Evolutionary conservation across 1,140 invertebrate genomes (phyloP), one percentile per base, ranked within the genome.

Genomic region (Lordiphosa mommai): DNA sequence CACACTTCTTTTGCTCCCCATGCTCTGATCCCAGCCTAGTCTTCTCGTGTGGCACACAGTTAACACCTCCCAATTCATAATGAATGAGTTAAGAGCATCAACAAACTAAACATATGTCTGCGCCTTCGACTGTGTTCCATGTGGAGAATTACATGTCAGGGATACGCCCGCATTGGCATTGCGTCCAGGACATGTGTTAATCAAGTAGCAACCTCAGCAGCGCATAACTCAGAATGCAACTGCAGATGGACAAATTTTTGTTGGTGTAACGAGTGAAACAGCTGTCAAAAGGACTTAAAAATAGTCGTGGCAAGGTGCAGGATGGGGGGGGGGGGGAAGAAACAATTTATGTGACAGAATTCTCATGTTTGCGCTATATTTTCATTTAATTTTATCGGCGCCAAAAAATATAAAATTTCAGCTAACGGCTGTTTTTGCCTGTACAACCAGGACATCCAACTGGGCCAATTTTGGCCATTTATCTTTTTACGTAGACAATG

Each of bases 311-410:
- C 56, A 72, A 72, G 77, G 67, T 76, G 76, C 67, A 48, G 63
- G 32, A 29, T 29, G 10, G 8, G 4, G 9, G 29, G 32, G 16
- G 30, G 20, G 16, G 43, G 29, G 40, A 20, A 27, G 17, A 16
- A 34, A 49, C 46, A 33, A 86, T 86, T 86, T 86, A 86, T 86
- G 80, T 76, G 80, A 86, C 82, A 86, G 50, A 68, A 66, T 72
- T 86, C 61, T 65, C 74, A 74, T 86, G 80, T 86, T 86, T 86
- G 71, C 82, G 74, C 80, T 86, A 86, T 86, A 86, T 86, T 86
- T 72, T 86, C 47, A 8, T 69, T 80, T 76, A 86, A 82, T 86
- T 76, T 86, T 86, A 86, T 80, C 74, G 66, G 67, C 72, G 79
- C 80, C 72, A 84, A 84, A 68, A 47, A 58, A 44, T 60, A 49